Percentiles rank a stretch among this genome's conserved stretches.
phyloP scores from a whole-genome alignment of 53 echinoderm and acorn worm species.

The Glandiceps talaboti region DNA sequence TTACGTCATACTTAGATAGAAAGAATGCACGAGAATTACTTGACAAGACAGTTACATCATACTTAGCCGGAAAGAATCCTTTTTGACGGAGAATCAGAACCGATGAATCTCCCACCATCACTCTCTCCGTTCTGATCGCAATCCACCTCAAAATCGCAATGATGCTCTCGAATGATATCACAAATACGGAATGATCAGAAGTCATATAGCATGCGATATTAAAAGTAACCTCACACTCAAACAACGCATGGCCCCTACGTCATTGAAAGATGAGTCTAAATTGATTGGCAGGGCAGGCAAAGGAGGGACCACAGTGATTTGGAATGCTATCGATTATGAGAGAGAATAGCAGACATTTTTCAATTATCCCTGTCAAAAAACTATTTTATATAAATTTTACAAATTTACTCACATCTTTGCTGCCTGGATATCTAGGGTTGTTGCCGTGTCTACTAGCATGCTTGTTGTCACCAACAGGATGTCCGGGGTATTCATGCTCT shows the following conservation, averaged over 20 bases:
- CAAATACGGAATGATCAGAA: background rate
- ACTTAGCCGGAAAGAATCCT: background rate
- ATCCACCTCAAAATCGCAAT: background rate
- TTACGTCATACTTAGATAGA: background rate
- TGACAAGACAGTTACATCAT: background rate
- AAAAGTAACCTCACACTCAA: background rate
- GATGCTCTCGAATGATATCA: background rate
- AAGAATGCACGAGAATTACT: background rate
- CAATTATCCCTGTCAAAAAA: no score
- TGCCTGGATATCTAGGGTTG: no score
- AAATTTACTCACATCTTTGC: no score
- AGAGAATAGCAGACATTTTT: no score
- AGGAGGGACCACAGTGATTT: conserved; percentile 9
- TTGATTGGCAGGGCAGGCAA: conserved; percentile 18
- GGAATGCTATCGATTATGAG: conserved; percentile 8
- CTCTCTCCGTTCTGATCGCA: background rate
- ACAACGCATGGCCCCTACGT: background rate
- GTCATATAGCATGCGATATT: background rate
- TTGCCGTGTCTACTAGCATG: no score
- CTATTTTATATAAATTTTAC: no score
- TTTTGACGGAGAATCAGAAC: background rate
- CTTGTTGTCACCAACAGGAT: no score
- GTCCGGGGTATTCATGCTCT: no score
- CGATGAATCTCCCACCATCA: background rate
- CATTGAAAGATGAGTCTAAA: background rate